Conservation (phyloP, 2,113 vertebrate genomes). For the Mus spicilegus region DNA sequence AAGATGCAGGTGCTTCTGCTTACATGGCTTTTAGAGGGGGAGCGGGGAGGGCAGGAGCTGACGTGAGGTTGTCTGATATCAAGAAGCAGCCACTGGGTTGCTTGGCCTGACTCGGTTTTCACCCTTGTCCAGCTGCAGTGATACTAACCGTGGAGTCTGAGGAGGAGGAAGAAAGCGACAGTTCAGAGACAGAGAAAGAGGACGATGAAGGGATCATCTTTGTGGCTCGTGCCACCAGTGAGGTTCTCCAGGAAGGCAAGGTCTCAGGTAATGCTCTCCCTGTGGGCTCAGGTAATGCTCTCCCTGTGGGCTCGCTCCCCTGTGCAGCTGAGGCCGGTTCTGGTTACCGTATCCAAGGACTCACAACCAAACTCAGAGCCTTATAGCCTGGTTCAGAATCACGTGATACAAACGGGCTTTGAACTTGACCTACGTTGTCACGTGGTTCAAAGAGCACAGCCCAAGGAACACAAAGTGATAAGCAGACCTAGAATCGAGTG, state of each 20-base stretch:
- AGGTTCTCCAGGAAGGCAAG: conserved; percentile 90
- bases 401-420: conserved; percentile 39
- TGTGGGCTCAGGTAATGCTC: conserved; percentile 89
- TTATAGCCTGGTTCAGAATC: not conserved
- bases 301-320: not conserved
- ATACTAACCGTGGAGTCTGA: conserved; percentile 89
- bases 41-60: not conserved
- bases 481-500: not conserved
- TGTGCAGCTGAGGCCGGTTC: not conserved
- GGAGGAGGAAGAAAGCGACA: conserved; percentile 90
- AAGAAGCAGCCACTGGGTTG: conserved; percentile 16
- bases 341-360: too few species aligned
- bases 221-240: conserved; percentile 90
- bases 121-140: conserved; percentile 83
- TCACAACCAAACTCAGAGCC: not conserved
- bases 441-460: not conserved
- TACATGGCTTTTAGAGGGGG: not conserved
- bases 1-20: conserved; percentile 19
- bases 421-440: not conserved
- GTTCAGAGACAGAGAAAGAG: conserved; percentile 91
- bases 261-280: conserved; percentile 90
- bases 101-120: conserved; percentile 84
- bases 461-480: not conserved
- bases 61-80: not conserved
- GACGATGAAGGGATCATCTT: conserved; percentile 96